Evolutionary conservation across 2,113 vertebrate genomes (phyloP).

Genomic region (Rhodinocichla rosea): DNA sequence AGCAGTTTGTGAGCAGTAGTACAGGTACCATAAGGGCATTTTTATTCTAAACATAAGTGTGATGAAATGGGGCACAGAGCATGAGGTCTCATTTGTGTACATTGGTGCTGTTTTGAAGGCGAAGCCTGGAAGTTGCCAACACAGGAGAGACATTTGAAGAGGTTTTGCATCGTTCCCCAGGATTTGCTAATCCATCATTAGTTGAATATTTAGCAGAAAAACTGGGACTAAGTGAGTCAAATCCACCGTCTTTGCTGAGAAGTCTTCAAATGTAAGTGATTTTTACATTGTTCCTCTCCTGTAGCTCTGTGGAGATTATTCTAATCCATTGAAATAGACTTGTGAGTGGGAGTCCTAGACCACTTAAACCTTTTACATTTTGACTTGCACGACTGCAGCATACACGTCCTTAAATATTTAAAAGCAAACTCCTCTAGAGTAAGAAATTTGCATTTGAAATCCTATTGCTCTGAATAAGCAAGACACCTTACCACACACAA

Average conservation of each 20-base stretch:
- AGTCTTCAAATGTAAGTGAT: conserved; percentile 89
- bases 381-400: neutral
- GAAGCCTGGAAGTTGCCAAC: conserved; percentile 76
- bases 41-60: neutral
- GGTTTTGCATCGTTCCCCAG: conserved; percentile 83
- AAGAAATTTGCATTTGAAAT: neutral
- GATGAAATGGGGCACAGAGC: neutral
- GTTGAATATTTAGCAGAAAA: conserved; percentile 90
- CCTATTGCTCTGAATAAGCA: neutral
- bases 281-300: neutral
- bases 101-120: conserved; percentile 64
- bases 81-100: neutral
- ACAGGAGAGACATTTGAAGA: conserved; percentile 85
- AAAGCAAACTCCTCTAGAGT: neutral
- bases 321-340: neutral
- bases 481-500: neutral
- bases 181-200: conserved; percentile 92
- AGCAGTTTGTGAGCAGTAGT: neutral
- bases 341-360: neutral
- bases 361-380: neutral
- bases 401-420: neutral
- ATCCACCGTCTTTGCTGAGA: conserved; percentile 94
- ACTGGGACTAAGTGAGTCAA: conserved; percentile 87
- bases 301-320: neutral
- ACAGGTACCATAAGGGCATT: rapidly evolving